Evolutionary conservation across 2,113 vertebrate genomes (phyloP).

Genomic region (Siphamia tubifer): DNA sequence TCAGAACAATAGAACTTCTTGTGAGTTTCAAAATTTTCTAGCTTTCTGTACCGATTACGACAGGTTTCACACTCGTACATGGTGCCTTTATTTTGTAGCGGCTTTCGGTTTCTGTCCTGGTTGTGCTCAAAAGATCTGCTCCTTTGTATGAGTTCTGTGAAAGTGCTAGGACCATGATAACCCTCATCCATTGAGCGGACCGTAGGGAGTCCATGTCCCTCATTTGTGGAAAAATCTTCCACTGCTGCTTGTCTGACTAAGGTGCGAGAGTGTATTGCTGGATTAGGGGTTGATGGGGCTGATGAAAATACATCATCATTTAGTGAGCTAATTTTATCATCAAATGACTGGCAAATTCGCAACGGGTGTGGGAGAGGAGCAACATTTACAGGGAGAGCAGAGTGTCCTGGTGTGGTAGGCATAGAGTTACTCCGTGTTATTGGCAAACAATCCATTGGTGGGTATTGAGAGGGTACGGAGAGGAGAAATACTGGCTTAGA

Average conservation of each 20-base stretch:
- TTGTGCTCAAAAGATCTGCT: slow-evolving; percentile 85
- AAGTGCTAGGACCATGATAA: slow-evolving; percentile 77
- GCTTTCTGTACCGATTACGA: slow-evolving; percentile 92
- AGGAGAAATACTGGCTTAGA: slow-evolving; percentile 96
- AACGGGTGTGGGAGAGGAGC: slow-evolving; percentile 86
- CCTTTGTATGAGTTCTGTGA: slow-evolving; percentile 81
- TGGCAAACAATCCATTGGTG: slow-evolving; percentile 92
- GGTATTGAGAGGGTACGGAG: slow-evolving; percentile 89
- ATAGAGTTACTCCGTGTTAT: slow-evolving; percentile 98
- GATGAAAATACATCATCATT: slow-evolving; percentile 95
- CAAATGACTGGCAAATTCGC: slow-evolving; percentile 94
- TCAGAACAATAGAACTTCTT: slow-evolving; percentile 99
- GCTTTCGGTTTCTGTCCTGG: slow-evolving; percentile 87
- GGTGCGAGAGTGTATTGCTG: slow-evolving; percentile 86
- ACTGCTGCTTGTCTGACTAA: slow-evolving; percentile 93
- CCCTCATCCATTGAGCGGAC: slow-evolving; percentile 87
- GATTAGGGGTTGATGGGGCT: slow-evolving; percentile 85
- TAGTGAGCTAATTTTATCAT: slow-evolving; percentile 91
- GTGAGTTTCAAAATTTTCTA: slow-evolving; percentile 98
- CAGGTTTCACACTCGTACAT: slow-evolving; percentile 99
- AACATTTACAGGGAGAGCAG: slow-evolving; percentile 86
- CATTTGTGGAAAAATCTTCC: slow-evolving; percentile 88
- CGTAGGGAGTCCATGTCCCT: slow-evolving; percentile 81
- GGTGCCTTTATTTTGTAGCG: slow-evolving; percentile 90
- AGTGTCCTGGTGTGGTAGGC: slow-evolving; percentile 92